Evolutionary conservation across 2,113 vertebrate species (phyloP).

Genomic region (Anguilla japonica): DNA sequence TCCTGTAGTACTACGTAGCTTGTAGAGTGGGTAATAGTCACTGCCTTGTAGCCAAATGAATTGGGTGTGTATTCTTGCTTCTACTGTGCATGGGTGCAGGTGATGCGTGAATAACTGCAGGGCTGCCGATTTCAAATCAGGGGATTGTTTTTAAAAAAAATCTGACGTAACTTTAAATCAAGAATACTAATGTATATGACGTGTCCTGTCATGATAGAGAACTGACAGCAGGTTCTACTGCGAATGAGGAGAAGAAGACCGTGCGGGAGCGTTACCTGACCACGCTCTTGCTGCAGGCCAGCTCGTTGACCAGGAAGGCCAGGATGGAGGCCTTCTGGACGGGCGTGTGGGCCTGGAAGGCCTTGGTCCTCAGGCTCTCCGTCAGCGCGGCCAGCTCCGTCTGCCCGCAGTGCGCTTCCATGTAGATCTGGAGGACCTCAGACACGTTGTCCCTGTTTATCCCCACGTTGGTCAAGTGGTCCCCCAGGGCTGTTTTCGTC

Average conservation of each 20-base stretch:
- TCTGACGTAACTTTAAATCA: too few species aligned
- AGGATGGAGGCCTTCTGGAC: conserved; percentile 86
- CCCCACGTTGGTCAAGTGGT: conserved; percentile 84
- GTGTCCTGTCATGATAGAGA: background rate
- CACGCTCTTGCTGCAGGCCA: conserved; percentile 91
- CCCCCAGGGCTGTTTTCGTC: conserved; percentile 88
- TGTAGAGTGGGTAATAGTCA: too few species aligned
- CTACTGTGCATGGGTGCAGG: too few species aligned
- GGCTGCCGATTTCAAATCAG: too few species aligned
- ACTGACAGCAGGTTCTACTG: background rate
- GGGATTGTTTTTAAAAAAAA: too few species aligned
- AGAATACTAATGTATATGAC: background rate
- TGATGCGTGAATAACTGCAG: too few species aligned
- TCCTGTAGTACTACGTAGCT: too few species aligned
- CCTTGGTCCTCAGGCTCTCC: conserved; percentile 87
- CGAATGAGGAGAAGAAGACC: background rate
- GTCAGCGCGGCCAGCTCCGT: conserved; percentile 75
- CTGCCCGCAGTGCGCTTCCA: conserved; percentile 85
- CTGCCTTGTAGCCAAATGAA: too few species aligned
- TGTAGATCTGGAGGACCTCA: conserved; percentile 91
- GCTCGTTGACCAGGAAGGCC: conserved; percentile 88
- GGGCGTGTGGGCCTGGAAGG: conserved; percentile 89
- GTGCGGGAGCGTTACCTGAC: conserved; percentile 74
- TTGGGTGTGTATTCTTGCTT: too few species aligned
- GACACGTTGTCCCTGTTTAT: conserved; percentile 91